These are phyloP conservation scores for Dipodomys spectabilis DNA, from an alignment of 2,113 vertebrate species.

Conservation along the genomic window DNA sequence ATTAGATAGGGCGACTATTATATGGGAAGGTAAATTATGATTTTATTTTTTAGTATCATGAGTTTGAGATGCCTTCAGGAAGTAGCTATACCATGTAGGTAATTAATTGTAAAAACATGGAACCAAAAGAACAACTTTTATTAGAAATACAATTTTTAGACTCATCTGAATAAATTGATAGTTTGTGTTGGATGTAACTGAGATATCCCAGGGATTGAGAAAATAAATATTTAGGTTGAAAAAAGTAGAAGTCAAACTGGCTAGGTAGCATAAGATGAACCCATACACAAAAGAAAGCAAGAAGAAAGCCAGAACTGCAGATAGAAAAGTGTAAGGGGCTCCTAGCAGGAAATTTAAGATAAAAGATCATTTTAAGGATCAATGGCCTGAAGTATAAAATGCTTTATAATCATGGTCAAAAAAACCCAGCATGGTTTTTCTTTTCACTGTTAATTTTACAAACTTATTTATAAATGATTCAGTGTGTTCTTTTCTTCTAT, in stretches of 20 bases:
- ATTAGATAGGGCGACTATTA: neutral
- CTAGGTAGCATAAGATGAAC: neutral
- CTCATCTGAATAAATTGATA: neutral
- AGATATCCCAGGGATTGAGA: neutral
- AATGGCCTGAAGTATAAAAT: neutral
- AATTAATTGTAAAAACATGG: neutral
- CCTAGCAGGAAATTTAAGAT: neutral
- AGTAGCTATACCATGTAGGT: neutral
- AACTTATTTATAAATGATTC: slow-evolving; percentile 1
- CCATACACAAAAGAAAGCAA: neutral
- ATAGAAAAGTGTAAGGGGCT: neutral
- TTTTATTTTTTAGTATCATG: slow-evolving; percentile 16
- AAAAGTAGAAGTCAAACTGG: neutral
- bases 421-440: neutral
- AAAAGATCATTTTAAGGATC: neutral
- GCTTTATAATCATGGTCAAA: neutral
- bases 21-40: neutral
- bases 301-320: neutral
- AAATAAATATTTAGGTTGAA: neutral
- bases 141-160: slow-evolving; percentile 12
- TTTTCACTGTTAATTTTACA: neutral
- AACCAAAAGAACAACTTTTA: neutral
- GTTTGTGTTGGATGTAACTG: neutral
- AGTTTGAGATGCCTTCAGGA: neutral
- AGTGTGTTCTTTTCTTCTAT: neutral